phyloP scores from a whole-genome alignment of 2,113 vertebrate genomes.

The Cheilinus undulatus region DNA sequence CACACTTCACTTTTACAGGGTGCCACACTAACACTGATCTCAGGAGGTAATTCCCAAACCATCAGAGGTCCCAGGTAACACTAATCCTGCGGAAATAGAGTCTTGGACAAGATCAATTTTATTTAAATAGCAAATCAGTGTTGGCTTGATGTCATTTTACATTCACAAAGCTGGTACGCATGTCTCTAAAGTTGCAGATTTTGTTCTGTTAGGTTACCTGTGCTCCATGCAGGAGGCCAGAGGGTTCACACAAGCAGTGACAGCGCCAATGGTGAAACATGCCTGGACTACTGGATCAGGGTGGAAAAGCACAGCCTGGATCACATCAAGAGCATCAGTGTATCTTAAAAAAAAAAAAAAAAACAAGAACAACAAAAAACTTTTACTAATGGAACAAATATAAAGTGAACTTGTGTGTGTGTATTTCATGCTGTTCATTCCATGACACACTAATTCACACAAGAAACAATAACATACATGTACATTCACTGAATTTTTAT shows the following conservation, averaged over 20 bases:
- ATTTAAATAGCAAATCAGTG: neutral
- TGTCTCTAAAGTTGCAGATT: neutral
- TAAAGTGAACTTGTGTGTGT: no score
- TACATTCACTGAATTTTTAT: no score
- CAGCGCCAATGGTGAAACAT: constrained; percentile 86
- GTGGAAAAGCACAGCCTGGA: constrained; percentile 92
- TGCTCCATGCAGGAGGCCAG: constrained; percentile 93
- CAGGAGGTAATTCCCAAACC: no score
- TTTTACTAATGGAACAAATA: no score
- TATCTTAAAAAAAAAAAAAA: constrained; percentile 72
- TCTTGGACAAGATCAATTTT: neutral
- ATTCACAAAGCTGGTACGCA: neutral
- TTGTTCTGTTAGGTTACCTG: constrained; percentile 79
- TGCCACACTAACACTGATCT: no score
- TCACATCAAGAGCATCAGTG: constrained; percentile 91
- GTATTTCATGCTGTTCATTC: no score
- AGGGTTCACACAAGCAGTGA: constrained; percentile 92
- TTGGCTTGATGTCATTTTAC: neutral
- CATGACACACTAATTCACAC: no score
- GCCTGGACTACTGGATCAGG: constrained; percentile 88
- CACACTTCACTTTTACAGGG: no score
- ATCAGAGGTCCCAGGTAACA: no score
- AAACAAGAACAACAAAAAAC: no score
- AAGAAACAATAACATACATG: no score
- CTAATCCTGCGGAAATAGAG: no score